Percentiles rank a stretch among this genome's conserved stretches.
Conservation (phyloP, 37 sponge, comb jelly and placozoan genomes). For the Halisarca cf. caerulea region DNA sequence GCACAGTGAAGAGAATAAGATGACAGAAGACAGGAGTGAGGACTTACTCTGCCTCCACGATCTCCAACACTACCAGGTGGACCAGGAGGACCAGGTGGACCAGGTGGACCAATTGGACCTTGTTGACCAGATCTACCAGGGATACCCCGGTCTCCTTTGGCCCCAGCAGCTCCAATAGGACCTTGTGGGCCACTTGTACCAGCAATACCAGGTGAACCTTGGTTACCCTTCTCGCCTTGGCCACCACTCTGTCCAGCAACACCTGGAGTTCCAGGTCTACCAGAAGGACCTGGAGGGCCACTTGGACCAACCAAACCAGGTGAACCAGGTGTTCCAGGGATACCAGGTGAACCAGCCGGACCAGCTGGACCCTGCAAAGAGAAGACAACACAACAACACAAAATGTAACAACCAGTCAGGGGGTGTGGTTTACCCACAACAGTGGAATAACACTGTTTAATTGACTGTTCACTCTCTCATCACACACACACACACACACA, state of each 20-base stretch:
- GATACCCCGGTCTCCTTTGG: conserved; percentile 63
- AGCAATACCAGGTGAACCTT: background rate
- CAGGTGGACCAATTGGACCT: conserved; percentile 70
- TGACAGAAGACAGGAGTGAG: background rate
- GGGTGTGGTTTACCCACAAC: too few relatives aligned
- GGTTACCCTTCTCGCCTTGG: conserved; percentile 31
- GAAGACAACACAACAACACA: too few relatives aligned
- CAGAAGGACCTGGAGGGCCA: conserved; percentile 54
- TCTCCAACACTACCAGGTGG: conserved; percentile 45
- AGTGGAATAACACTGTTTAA: too few relatives aligned
- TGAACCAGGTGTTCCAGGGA: conserved; percentile 48
- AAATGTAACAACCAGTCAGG: too few relatives aligned
- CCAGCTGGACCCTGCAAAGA: conserved; percentile 37
- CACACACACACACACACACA: background rate
- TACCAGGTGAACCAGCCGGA: conserved; percentile 36
- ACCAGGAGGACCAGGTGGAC: conserved; percentile 74
- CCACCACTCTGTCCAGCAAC: conserved; percentile 70
- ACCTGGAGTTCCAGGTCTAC: conserved; percentile 46
- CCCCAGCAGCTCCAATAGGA: background rate
- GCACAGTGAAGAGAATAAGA: background rate
- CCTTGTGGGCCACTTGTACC: background rate
- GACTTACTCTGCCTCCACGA: conserved; percentile 4
- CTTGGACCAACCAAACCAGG: conserved; percentile 49
- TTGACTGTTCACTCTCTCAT: too few relatives aligned
- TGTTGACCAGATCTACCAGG: conserved; percentile 33